A percentile compares a stretch with the other conserved stretches of the same genome.
These are phyloP conservation scores for Fistularia commersonii DNA, from an alignment of 2,797 vertebrate species.

Conservation along the genomic window DNA sequence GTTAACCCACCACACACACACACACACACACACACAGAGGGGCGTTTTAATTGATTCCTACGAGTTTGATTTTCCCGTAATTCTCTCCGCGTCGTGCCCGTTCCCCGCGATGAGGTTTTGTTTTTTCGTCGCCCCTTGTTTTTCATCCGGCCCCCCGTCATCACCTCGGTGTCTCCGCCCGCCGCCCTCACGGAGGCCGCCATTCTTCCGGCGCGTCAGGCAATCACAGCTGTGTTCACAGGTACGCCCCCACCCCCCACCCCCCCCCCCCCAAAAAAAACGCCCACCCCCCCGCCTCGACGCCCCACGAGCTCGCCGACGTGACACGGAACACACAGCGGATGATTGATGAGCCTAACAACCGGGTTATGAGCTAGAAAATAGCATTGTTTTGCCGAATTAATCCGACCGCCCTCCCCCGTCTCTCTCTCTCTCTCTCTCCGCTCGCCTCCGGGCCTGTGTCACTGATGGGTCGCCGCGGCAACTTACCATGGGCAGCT, in stretches of 20 bases:
- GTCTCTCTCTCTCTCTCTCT: not conserved
- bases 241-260: constrained; percentile 17
- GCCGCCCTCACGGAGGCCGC: constrained; percentile 76
- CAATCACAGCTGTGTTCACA: constrained; percentile 41
- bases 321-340: constrained; percentile 45
- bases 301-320: constrained; percentile 38
- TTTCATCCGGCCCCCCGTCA: constrained; percentile 83
- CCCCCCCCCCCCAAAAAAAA: too few species aligned
- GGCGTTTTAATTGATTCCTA: constrained; percentile 31
- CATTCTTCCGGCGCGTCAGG: too few species aligned
- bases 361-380: constrained; percentile 53
- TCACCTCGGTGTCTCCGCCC: constrained; percentile 78
- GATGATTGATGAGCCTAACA: constrained; percentile 66
- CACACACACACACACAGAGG: constrained; percentile 7
- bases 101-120: constrained; percentile 22
- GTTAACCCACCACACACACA: too few species aligned
- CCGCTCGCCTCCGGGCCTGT: too few species aligned
- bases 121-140: constrained; percentile 60
- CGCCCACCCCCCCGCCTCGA: constrained; percentile 16
- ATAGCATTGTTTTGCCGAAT: constrained; percentile 48
- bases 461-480: too few species aligned
- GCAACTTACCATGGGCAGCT: too few species aligned
- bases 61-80: constrained; percentile 45
- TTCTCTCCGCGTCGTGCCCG: constrained; percentile 27
- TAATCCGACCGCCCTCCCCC: too few species aligned